Conservation (phyloP, 2,888 invertebrate species). For the Trimorus sp. region DNA sequence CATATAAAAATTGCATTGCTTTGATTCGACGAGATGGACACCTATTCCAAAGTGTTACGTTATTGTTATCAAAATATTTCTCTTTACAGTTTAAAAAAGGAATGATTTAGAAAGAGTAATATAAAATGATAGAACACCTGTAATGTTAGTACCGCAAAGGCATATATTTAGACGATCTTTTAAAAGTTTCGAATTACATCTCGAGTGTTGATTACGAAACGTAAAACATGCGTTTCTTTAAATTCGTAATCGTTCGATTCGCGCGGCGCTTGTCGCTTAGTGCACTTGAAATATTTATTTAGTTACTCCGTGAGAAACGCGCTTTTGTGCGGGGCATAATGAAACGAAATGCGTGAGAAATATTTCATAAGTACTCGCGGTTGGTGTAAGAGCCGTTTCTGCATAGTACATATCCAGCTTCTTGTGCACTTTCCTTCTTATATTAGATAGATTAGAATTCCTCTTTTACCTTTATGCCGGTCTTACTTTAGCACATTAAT, state of each 20-base stretch:
- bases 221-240: slow-evolving; percentile 15
- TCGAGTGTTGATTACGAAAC: slow-evolving; percentile 2
- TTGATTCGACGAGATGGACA: no score
- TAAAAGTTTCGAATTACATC: no score
- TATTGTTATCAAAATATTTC: no score
- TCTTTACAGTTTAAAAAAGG: no score
- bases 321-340: slow-evolving; percentile 70
- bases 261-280: slow-evolving; percentile 31
- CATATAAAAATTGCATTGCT: no score
- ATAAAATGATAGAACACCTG: no score
- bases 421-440: slow-evolving; percentile 50
- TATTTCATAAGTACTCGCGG: slow-evolving; percentile 77
- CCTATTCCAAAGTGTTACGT: no score
- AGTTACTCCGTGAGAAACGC: slow-evolving; percentile 49
- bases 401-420: slow-evolving; percentile 53
- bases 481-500: slow-evolving; percentile 50
- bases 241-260: slow-evolving; percentile 43
- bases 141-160: no score
- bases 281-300: slow-evolving; percentile 51
- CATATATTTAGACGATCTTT: no score
- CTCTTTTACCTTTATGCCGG: slow-evolving; percentile 43
- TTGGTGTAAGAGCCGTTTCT: slow-evolving; percentile 46
- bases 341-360: slow-evolving; percentile 78
- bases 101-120: no score
- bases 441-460: slow-evolving; percentile 61